phyloP scores from a whole-genome alignment of 1,140 invertebrate genomes.

The Nomia melanderi region DNA sequence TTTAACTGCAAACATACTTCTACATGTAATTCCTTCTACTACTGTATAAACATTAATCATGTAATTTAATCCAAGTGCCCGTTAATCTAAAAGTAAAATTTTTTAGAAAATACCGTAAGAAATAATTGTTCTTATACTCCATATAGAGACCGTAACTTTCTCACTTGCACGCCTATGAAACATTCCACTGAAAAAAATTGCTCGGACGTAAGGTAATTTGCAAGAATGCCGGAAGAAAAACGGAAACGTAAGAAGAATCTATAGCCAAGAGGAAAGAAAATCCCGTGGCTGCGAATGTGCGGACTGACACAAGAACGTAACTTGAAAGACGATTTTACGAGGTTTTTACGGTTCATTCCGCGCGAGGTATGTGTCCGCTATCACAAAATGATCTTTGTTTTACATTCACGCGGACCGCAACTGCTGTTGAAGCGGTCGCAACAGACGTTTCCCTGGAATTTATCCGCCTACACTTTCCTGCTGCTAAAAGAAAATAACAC shows the following conservation, averaged over 20 bases:
- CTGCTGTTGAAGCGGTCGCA: constrained; percentile 28
- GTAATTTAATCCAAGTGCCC: no score
- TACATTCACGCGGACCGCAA: constrained; percentile 45
- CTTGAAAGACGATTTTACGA: constrained; percentile 55
- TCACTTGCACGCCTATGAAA: not conserved
- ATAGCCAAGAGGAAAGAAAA: constrained; percentile 21
- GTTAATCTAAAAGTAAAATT: no score
- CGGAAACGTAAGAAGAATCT: constrained; percentile 3
- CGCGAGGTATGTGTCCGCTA: constrained; percentile 55
- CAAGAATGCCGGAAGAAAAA: not conserved
- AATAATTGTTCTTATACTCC: no score
- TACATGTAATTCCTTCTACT: no score
- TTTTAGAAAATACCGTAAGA: no score
- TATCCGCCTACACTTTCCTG: not conserved
- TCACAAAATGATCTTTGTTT: constrained; percentile 60
- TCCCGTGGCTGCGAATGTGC: constrained; percentile 11
- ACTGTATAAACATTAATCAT: no score
- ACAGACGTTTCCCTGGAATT: constrained; percentile 33
- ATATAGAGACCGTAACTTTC: no score
- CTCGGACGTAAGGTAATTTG: not conserved
- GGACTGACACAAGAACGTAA: constrained; percentile 28
- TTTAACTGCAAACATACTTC: no score
- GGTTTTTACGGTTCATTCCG: constrained; percentile 60
- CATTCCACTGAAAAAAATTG: not conserved
- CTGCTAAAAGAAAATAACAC: constrained; percentile 12